A percentile compares a stretch with the other conserved stretches of the same genome.
Evolutionary conservation across 2,113 vertebrate species (phyloP).

Genomic region (Rousettus leschenaultii): DNA sequence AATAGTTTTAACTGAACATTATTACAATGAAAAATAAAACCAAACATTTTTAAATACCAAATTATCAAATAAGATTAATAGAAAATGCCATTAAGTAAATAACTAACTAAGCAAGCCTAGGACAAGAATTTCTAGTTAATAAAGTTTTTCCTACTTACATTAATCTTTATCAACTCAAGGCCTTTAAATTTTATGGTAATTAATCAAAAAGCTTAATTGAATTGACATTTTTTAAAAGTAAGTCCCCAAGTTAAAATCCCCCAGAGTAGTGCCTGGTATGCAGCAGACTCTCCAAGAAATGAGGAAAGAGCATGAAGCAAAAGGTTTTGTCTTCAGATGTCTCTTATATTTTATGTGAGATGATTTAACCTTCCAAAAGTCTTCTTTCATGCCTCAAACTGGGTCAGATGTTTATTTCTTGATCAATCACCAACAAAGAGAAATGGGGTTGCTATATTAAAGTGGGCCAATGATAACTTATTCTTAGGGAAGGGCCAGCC

Average conservation of each 20-base stretch:
- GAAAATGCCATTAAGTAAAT: constrained; percentile 34
- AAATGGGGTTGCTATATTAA: neutral
- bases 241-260: neutral
- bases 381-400: neutral
- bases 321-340: neutral
- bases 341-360: neutral
- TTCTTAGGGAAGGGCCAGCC: neutral
- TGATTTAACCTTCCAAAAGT: neutral
- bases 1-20: neutral
- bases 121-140: constrained; percentile 7
- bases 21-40: constrained; percentile 18
- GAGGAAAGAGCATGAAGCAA: neutral
- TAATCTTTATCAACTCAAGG: constrained; percentile 26
- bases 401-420: neutral
- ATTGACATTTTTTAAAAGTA: constrained; percentile 40
- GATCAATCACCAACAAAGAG: neutral
- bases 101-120: neutral
- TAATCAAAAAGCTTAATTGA: constrained; percentile 39
- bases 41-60: constrained; percentile 21
- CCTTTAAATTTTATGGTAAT: constrained; percentile 43
- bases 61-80: constrained; percentile 50
- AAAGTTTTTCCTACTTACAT: constrained; percentile 22
- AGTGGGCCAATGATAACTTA: neutral
- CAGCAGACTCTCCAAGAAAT: neutral
- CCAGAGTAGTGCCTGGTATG: neutral